These are phyloP conservation scores for Molossus molossus DNA, from an alignment of 2,797 vertebrate species.

Conservation along the genomic window DNA sequence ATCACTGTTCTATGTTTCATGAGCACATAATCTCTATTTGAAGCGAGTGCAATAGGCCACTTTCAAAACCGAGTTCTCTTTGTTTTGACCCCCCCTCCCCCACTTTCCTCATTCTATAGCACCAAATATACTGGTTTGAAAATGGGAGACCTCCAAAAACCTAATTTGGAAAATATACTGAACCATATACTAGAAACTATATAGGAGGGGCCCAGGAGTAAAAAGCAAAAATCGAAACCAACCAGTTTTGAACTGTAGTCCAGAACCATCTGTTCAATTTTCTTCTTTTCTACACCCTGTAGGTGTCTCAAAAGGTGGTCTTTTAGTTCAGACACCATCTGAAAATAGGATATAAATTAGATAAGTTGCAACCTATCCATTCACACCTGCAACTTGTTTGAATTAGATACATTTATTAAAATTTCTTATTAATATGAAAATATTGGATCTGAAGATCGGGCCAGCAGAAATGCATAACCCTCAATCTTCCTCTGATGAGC, in stretches of 20 bases:
- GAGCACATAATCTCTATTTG: background rate
- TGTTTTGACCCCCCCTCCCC: background rate
- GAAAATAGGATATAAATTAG: conserved; percentile 76
- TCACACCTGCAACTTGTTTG: background rate
- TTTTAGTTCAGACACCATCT: conserved; percentile 96
- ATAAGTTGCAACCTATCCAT: background rate
- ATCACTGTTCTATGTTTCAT: background rate
- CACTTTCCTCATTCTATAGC: background rate
- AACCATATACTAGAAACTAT: background rate
- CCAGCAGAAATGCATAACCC: background rate
- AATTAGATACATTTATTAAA: conserved; percentile 39
- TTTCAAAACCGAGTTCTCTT: background rate
- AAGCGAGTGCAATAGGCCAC: conserved; percentile 17
- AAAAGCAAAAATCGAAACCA: conserved; percentile 76
- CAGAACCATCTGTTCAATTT: conserved; percentile 94
- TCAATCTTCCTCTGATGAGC: background rate
- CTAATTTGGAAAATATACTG: conserved; percentile 10
- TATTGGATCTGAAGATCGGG: background rate
- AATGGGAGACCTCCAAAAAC: background rate
- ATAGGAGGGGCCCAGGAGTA: accelerated
- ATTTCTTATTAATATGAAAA: conserved; percentile 9
- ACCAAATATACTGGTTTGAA: background rate
- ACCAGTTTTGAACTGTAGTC: conserved; percentile 95
- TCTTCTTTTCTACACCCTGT: conserved; percentile 95
- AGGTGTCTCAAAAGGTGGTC: conserved; percentile 95